These are phyloP conservation scores for Patiria miniata DNA, from an alignment of 35 echinoderm and acorn worm genomes.

Conservation along the genomic window DNA sequence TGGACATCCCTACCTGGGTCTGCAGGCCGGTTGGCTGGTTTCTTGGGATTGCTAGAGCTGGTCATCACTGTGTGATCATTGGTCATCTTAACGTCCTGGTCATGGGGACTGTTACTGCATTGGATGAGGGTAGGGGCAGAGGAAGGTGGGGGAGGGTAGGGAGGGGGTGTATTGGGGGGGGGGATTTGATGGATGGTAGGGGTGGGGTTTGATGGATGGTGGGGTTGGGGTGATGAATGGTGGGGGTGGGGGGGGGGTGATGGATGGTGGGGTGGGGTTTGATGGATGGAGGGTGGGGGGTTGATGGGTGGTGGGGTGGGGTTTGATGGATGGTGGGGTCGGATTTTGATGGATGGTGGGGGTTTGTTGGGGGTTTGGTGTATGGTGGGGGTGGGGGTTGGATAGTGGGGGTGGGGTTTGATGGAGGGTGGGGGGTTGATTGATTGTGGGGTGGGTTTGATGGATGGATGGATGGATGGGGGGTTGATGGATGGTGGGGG, in stretches of 20 bases:
- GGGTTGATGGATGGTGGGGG: not conserved
- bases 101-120: slow-evolving; percentile 67
- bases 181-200: not conserved
- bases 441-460: no score
- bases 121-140: not conserved
- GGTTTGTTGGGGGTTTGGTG: not conserved
- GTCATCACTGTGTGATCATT: slow-evolving; percentile 79
- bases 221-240: not conserved
- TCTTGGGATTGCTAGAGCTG: slow-evolving; percentile 66
- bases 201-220: not conserved
- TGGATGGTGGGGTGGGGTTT: no score
- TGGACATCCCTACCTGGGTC: slow-evolving; percentile 75
- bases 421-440: not conserved
- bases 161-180: not conserved
- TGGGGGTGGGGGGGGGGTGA: not conserved
- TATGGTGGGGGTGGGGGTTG: not conserved
- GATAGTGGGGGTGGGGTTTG: not conserved
- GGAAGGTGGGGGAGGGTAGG: not conserved
- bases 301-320: no score
- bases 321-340: not conserved
- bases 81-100: slow-evolving; percentile 95
- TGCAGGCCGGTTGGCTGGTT: slow-evolving; percentile 39
- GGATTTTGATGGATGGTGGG: no score
- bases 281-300: not conserved
- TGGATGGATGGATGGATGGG: not conserved